Percentiles rank a stretch among this genome's conserved stretches.
Evolutionary conservation across 1,140 invertebrate genomes (phyloP).

Genomic region (Ostrea edulis): DNA sequence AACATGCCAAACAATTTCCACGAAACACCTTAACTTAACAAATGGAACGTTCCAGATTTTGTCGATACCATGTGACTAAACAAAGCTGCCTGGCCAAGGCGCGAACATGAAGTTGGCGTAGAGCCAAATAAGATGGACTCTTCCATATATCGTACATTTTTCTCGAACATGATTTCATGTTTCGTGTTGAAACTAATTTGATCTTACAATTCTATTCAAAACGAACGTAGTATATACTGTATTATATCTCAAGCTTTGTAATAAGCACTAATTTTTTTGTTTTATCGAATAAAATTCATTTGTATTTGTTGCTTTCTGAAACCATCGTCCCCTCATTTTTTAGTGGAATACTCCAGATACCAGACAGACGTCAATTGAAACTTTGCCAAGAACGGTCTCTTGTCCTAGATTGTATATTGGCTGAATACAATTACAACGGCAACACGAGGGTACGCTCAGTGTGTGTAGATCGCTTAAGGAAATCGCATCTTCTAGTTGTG

Average conservation of each 20-base stretch:
- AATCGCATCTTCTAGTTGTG: not conserved
- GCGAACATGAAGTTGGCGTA: constrained; percentile 60
- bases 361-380: constrained; percentile 70
- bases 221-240: not conserved
- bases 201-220: not conserved
- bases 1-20: constrained; percentile 34
- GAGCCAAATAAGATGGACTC: constrained; percentile 51
- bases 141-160: not conserved
- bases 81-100: constrained; percentile 58
- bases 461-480: constrained; percentile 32
- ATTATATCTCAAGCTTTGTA: not conserved
- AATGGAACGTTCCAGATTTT: constrained; percentile 41
- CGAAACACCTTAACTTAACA: not conserved
- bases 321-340: not conserved
- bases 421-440: constrained; percentile 44
- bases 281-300: not conserved
- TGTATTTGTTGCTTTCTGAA: constrained; percentile 2
- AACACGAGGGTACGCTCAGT: constrained; percentile 37
- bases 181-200: not conserved
- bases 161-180: constrained; percentile 5
- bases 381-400: constrained; percentile 66
- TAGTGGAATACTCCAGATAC: constrained; percentile 47
- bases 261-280: not conserved
- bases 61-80: constrained; percentile 55
- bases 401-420: constrained; percentile 47